Conservation (phyloP, 2,797 vertebrate genomes). For the Protosalanx chinensis region DNA sequence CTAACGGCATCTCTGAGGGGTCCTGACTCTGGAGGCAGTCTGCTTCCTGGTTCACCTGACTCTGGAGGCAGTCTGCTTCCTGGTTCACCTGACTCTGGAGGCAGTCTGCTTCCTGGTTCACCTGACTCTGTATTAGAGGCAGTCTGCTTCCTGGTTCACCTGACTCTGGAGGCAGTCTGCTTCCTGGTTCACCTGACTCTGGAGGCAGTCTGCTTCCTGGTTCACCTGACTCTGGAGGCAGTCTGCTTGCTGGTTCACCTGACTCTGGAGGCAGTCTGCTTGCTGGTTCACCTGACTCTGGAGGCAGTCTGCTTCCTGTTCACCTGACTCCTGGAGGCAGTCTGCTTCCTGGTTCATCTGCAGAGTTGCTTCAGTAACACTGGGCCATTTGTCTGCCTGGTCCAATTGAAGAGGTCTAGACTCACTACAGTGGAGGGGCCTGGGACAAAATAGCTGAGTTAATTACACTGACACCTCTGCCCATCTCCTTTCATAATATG, state of each 20-base stretch:
- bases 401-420: neutral
- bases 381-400: neutral
- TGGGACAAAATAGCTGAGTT: neutral
- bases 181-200: conserved; percentile 5
- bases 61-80: neutral
- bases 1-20: conserved; percentile 25
- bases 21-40: neutral
- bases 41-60: conserved; percentile 1
- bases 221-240: neutral
- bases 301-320: neutral
- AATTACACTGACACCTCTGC: conserved; percentile 66
- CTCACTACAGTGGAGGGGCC: too few relatives aligned
- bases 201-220: neutral
- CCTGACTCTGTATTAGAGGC: neutral
- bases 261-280: neutral
- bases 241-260: conserved; percentile 1
- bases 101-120: neutral
- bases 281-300: conserved; percentile 5
- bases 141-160: neutral
- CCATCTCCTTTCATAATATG: conserved; percentile 70
- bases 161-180: neutral
- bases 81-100: conserved; percentile 2
- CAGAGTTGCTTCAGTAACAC: neutral
- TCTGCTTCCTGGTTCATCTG: conserved; percentile 1
- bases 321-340: neutral